Evolutionary conservation across 2,113 vertebrate species (phyloP), one percentile per base, ranked within the genome.

Genomic region (Plecotus auritus): DNA sequence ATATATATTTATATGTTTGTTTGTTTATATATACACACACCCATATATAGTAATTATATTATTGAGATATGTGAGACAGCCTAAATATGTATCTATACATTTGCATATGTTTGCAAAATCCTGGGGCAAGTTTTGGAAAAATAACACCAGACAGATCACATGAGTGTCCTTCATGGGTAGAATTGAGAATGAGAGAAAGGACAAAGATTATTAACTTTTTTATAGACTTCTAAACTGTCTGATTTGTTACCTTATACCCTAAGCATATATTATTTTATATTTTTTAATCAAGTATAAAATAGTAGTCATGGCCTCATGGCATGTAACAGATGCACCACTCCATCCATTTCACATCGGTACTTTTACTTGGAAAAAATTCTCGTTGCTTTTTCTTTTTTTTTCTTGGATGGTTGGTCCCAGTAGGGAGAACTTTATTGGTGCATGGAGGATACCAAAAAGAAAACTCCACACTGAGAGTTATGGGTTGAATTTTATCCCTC

Each of bases 281-380:
- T 30, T 89, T 47, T 91, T 28, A 90, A 54, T 70, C 47, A 84
- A 70, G 69, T 45, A 23, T 66, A 59, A 92, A 93, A 72, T 4
- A 49, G 16, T 23, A 66, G n/a, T 9, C 47, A 64, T 3, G 3
- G 6, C 35, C 35, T 6, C 73, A 18, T 2, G 2, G 5, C n/a
- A 47, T 1, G 4, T 0, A 74, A 45, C 35, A 88, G 16, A 54
- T 7, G 0, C 1, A 1, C 7, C 7, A 2, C 5, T 51, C n/a
- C 32, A 11, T 42, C 14, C 51, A n/a, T 56, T 47, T 59, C 22
- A 37, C n/a, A 82, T 40, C 9, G 10, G 5, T 5, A 51, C 30
- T 16, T 26, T n/a, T 12, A 64, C 59, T 26, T 59, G 30, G 66
- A 40, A 66, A 70, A 85, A 28, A 40, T 40, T 12, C 20, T 18